phyloP scores from a whole-genome alignment of 1,140 invertebrate species.

The Eriocheir sinensis region DNA sequence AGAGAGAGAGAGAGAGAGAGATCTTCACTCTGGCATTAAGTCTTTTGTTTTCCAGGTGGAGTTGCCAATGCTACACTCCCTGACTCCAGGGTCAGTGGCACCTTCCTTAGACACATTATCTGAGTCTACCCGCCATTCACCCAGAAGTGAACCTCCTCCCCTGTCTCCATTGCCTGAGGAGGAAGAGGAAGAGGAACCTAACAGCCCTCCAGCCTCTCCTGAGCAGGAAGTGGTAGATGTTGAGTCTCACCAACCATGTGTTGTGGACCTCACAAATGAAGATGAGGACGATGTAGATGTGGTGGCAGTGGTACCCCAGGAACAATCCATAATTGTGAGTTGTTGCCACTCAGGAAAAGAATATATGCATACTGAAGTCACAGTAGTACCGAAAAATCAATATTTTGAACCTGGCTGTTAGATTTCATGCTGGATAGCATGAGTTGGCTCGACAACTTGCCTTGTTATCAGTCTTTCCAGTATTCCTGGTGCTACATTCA shows the following conservation, averaged over 20 bases:
- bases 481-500: too few relatives aligned
- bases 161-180: neutral
- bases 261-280: constrained; percentile 63
- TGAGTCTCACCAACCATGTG: constrained; percentile 62
- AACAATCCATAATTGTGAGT: constrained; percentile 63
- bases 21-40: neutral
- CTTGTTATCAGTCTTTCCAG: too few relatives aligned
- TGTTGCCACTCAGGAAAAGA: too few relatives aligned
- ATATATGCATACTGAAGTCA: too few relatives aligned
- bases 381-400: too few relatives aligned
- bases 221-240: constrained; percentile 65
- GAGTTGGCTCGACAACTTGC: too few relatives aligned
- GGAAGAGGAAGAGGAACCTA: constrained; percentile 36
- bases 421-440: too few relatives aligned
- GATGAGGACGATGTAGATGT: constrained; percentile 68
- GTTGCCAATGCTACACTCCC: neutral
- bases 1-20: neutral
- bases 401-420: too few relatives aligned
- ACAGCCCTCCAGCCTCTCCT: constrained; percentile 35
- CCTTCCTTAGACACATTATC: neutral
- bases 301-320: constrained; percentile 45
- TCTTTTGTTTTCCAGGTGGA: neutral
- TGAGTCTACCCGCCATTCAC: neutral
- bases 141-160: neutral
- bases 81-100: neutral